phyloP scores from a whole-genome alignment of 2,113 vertebrate genomes.

The Labeo rohita region DNA sequence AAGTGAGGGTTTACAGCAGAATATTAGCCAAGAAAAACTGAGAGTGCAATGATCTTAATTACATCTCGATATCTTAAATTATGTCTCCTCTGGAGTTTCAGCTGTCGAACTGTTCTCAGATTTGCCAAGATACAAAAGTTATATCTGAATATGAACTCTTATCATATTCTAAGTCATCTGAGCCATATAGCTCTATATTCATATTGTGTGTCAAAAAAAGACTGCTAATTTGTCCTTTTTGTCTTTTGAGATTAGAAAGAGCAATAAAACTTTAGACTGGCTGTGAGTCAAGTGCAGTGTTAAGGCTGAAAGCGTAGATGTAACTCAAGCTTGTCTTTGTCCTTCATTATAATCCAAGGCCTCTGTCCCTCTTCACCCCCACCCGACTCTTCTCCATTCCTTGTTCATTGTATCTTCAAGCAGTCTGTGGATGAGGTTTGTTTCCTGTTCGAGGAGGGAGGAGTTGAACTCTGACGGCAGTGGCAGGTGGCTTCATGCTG shows the following conservation, averaged over 20 bases:
- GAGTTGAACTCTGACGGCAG: conserved; percentile 28
- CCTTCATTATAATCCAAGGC: conserved; percentile 13
- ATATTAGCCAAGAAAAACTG: not conserved
- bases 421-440: conserved; percentile 53
- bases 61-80: not conserved
- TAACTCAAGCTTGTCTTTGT: conserved; percentile 28
- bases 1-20: not conserved
- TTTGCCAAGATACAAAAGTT: not conserved
- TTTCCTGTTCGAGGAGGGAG: conserved; percentile 55
- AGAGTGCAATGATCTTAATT: not conserved
- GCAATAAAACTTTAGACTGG: not conserved
- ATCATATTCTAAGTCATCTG: not conserved
- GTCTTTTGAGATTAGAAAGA: not conserved
- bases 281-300: not conserved
- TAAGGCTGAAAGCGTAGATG: not conserved
- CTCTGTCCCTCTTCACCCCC: not conserved
- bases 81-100: not conserved
- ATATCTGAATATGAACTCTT: not conserved
- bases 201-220: not conserved
- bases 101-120: conserved; percentile 40
- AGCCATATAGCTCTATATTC: not conserved
- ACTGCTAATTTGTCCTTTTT: not conserved
- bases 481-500: conserved; percentile 41
- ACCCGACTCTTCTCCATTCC: conserved; percentile 52
- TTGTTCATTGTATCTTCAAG: conserved; percentile 41